These are phyloP conservation scores for Apodemus agrarius DNA, from an alignment of 2,797 vertebrate genomes.

Conservation along the genomic window DNA sequence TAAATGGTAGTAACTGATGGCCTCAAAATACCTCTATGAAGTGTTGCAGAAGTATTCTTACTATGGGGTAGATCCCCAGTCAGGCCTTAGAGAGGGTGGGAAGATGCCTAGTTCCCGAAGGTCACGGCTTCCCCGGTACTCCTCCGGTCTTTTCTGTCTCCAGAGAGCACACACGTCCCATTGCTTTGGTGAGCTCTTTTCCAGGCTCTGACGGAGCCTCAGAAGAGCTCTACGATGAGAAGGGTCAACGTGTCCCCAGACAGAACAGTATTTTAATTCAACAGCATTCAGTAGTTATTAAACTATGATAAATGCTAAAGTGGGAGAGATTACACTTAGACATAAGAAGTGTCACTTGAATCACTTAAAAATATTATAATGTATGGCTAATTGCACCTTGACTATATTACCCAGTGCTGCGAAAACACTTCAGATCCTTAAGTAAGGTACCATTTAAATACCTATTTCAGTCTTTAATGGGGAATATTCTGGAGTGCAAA, in stretches of 20 bases:
- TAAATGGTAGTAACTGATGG: not conserved
- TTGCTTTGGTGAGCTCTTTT: not conserved
- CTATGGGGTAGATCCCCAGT: not conserved
- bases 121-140: not conserved
- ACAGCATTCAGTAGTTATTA: slow-evolving; percentile 81
- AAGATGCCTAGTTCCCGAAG: not conserved
- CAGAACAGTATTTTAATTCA: slow-evolving; percentile 83
- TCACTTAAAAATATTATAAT: slow-evolving; percentile 85
- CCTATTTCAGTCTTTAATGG: slow-evolving; percentile 70
- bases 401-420: slow-evolving; percentile 75
- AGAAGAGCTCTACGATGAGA: slow-evolving; percentile 42
- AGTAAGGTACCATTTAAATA: slow-evolving; percentile 81
- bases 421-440: slow-evolving; percentile 80
- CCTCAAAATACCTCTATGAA: not conserved
- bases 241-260: slow-evolving; percentile 80
- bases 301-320: slow-evolving; percentile 83
- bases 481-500: slow-evolving; percentile 77
- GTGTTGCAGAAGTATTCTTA: not conserved
- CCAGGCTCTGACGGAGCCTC: slow-evolving; percentile 42
- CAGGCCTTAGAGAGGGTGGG: not conserved
- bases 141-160: not conserved
- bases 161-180: not conserved
- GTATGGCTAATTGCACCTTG: slow-evolving; percentile 83
- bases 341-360: slow-evolving; percentile 82
- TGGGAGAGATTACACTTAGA: slow-evolving; percentile 83